Conservation (phyloP, 2,888 invertebrate species). For the Daptonema setosum region DNA sequence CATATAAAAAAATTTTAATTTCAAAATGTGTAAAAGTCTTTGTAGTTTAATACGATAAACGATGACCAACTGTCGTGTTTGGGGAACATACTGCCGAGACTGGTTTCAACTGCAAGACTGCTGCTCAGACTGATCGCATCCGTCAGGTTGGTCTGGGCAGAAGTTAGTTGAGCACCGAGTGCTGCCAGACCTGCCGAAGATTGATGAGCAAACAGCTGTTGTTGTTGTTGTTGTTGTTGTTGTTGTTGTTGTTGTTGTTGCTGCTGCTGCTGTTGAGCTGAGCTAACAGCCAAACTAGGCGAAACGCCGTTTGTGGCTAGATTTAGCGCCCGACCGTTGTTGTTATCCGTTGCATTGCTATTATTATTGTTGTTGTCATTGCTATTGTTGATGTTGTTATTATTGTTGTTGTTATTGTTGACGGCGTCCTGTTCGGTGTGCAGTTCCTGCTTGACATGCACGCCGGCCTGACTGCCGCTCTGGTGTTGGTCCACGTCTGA, state of each 20-base stretch:
- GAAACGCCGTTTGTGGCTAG: neutral
- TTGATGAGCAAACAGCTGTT: too few relatives aligned
- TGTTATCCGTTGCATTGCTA: neutral
- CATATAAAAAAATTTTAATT: too few relatives aligned
- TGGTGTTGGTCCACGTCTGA: neutral
- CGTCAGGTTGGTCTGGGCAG: too few relatives aligned
- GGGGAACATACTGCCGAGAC: too few relatives aligned
- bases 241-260: neutral
- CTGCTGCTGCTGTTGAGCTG: neutral
- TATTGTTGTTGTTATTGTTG: neutral
- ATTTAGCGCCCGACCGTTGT: neutral
- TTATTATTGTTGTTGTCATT: neutral
- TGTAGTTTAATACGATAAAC: too few relatives aligned
- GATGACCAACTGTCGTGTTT: too few relatives aligned
- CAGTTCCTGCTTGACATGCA: neutral
- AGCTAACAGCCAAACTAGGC: neutral
- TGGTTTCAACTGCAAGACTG: too few relatives aligned
- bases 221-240: neutral
- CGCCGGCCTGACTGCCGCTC: neutral
- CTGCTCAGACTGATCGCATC: too few relatives aligned
- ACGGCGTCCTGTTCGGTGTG: neutral
- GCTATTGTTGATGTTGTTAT: neutral
- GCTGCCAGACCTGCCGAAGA: too few relatives aligned
- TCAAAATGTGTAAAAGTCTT: too few relatives aligned
- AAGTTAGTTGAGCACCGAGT: too few relatives aligned